Conservation (phyloP, 2,113 vertebrate genomes). For the Girardinichthys multiradiatus region DNA sequence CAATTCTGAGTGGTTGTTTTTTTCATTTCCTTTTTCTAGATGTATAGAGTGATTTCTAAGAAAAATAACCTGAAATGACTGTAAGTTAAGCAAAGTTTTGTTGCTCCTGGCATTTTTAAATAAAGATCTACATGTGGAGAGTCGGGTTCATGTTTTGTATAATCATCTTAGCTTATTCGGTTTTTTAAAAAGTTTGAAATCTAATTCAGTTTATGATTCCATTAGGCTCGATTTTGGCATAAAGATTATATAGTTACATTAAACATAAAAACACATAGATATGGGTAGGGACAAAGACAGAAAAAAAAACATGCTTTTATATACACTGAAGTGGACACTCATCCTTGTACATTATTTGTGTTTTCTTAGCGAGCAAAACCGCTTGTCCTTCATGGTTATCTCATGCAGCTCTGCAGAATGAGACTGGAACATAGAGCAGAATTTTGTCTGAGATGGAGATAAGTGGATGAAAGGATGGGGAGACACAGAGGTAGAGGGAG, state of each 20-base stretch:
- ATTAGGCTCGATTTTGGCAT: background rate
- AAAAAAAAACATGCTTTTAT: background rate
- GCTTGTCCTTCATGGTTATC: slow-evolving; percentile 19
- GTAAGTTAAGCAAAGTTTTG: background rate
- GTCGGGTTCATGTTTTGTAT: background rate
- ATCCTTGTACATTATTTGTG: background rate
- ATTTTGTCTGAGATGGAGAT: slow-evolving; percentile 7
- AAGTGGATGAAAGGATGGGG: slow-evolving; percentile 28
- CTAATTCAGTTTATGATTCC: background rate
- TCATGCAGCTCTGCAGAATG: background rate
- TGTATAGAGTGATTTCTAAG: background rate
- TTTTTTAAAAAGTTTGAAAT: background rate
- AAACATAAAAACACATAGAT: background rate
- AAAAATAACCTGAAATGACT: background rate
- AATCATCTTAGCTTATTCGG: no score
- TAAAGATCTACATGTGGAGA: background rate
- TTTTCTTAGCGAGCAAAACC: background rate
- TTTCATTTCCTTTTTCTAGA: background rate
- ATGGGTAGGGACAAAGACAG: background rate
- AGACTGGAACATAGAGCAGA: background rate
- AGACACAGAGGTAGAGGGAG: background rate
- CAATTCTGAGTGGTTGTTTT: background rate
- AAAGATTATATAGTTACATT: background rate
- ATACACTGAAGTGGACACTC: background rate
- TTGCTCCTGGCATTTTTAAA: background rate